Evolutionary conservation across 1,140 invertebrate genomes (phyloP).

Genomic region (fruit fly (Drosophila melanogaster)): Release_6_plus_ISO1_MT NT_033777.3:19375501-19376000

Average conservation of each 20-base stretch:
- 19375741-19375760: slow-evolving; percentile 58
- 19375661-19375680: background rate
- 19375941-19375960: background rate
- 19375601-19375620: slow-evolving; percentile 20
- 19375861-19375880: background rate
- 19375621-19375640: slow-evolving; percentile 30
- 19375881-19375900: background rate
- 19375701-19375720: slow-evolving; percentile 52
- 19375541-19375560: slow-evolving; percentile 38
- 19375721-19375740: slow-evolving; percentile 55
- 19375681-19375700: slow-evolving; percentile 32
- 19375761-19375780: background rate
- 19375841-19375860: background rate
- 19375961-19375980: background rate
- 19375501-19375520: slow-evolving; percentile 24
- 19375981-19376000: background rate
- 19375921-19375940: slow-evolving; percentile 3
- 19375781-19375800: slow-evolving; percentile 20
- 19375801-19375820: slow-evolving; percentile 34
- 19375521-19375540: slow-evolving; percentile 41
- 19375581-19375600: slow-evolving; percentile 1
- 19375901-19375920: background rate
- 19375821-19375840: slow-evolving; percentile 10
- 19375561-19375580: slow-evolving; percentile 8
- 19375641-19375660: background rate